Evolutionary conservation across 53 echinoderm and acorn worm genomes (phyloP).

Genomic region (Holothuria leucospilota): DNA sequence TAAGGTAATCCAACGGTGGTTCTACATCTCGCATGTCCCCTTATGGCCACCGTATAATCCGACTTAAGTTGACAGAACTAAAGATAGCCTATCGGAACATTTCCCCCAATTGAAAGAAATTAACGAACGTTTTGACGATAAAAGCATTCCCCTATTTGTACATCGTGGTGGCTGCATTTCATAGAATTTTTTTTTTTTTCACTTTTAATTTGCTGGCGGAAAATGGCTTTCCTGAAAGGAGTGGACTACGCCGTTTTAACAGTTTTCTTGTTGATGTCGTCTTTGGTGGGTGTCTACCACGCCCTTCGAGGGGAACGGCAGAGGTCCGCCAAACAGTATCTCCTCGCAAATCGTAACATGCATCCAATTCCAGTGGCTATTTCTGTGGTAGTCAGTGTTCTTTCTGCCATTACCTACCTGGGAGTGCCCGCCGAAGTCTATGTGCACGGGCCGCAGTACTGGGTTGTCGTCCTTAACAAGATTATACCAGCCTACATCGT

Average conservation of each 20-base stretch:
- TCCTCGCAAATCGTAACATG: conserved; percentile 40
- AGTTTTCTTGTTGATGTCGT: neutral
- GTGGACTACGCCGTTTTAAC: conserved; percentile 20
- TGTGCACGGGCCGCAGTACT: conserved; percentile 31
- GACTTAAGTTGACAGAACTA: too few species aligned
- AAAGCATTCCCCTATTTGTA: too few species aligned
- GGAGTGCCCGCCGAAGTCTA: conserved; percentile 37
- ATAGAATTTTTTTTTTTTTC: too few species aligned
- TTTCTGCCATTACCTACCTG: conserved; percentile 27
- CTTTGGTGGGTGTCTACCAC: conserved; percentile 23
- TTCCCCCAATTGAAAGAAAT: too few species aligned
- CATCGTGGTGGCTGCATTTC: too few species aligned
- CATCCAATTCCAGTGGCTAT: conserved; percentile 37
- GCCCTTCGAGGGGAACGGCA: conserved; percentile 31
- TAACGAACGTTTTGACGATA: too few species aligned
- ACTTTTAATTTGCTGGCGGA: too few species aligned
- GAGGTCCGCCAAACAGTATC: conserved; percentile 30
- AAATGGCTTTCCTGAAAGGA: conserved; percentile 18
- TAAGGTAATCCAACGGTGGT: too few species aligned
- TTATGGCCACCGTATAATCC: too few species aligned
- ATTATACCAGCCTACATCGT: neutral
- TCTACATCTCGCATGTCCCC: too few species aligned
- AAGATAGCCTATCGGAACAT: too few species aligned
- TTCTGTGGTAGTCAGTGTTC: conserved; percentile 34
- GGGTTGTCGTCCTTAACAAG: conserved; percentile 4